phyloP scores from a whole-genome alignment of 2,113 vertebrate species.

The Chloropsis hardwickii region DNA sequence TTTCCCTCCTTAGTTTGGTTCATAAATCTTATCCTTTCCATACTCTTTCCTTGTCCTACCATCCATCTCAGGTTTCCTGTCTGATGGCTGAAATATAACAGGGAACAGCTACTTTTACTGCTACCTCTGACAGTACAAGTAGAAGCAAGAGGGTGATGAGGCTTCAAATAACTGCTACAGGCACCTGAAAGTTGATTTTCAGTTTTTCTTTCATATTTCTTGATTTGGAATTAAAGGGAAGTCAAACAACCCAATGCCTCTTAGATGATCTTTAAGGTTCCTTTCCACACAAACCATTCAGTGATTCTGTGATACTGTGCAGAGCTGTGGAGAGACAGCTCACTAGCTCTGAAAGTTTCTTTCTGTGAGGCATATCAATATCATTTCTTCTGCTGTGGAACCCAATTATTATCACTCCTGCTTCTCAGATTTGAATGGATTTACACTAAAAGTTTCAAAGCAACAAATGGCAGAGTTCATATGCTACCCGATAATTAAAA shows the following conservation, averaged over 20 bases:
- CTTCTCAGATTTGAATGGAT: not conserved
- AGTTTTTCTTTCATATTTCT: not conserved
- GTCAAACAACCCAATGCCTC: not conserved
- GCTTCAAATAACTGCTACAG: not conserved
- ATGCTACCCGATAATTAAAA: not conserved
- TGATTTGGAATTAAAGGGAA: not conserved
- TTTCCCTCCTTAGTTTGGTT: accelerated
- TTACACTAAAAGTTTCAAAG: not conserved
- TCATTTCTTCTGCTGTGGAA: not conserved
- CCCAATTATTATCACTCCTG: not conserved
- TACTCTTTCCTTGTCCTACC: not conserved
- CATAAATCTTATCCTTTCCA: not conserved
- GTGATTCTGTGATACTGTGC: not conserved
- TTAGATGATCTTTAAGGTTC: not conserved
- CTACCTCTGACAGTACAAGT: not conserved
- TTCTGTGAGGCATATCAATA: not conserved
- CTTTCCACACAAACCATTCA: not conserved
- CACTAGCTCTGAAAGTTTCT: not conserved
- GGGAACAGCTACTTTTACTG: not conserved
- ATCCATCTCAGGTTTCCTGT: not conserved
- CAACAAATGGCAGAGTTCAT: not conserved
- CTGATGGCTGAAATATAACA: not conserved
- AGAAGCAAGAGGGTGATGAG: not conserved
- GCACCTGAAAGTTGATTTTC: not conserved
- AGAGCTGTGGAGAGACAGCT: not conserved